Percentiles rank a stretch among this genome's conserved stretches.
These are phyloP conservation scores for Anas capensis DNA, from an alignment of 2,797 vertebrate genomes.

Conservation along the genomic window DNA sequence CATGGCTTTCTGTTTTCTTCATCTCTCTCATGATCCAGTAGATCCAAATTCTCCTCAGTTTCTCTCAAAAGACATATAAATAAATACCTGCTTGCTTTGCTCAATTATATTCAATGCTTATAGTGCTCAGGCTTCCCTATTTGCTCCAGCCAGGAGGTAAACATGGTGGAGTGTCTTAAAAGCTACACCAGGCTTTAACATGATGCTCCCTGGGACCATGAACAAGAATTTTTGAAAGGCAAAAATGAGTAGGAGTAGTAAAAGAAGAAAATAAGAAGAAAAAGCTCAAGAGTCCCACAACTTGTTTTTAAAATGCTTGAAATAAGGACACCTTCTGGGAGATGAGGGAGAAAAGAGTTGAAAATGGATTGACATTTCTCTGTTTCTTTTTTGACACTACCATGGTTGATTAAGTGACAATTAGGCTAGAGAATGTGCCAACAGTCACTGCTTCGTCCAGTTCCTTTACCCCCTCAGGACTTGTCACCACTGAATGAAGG, in stretches of 20 bases:
- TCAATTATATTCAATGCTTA: neutral
- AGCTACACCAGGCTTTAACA: neutral
- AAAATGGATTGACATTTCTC: slow-evolving; percentile 52
- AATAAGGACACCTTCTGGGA: neutral
- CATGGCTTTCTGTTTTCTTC: neutral
- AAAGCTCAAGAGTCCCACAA: neutral
- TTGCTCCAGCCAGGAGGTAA: neutral
- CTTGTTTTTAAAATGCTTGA: neutral
- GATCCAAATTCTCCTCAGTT: neutral
- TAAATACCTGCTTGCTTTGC: neutral
- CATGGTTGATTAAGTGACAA: slow-evolving; percentile 58
- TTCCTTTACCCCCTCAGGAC: slow-evolving; percentile 51
- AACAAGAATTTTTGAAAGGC: neutral
- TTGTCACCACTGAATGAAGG: slow-evolving; percentile 44
- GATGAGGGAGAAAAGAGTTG: neutral
- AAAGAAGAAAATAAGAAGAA: neutral
- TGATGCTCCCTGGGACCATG: neutral
- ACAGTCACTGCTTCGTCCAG: neutral
- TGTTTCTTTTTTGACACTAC: slow-evolving; percentile 28
- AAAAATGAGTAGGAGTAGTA: neutral
- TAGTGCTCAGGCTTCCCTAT: neutral
- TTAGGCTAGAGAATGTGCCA: neutral
- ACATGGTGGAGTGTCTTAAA: neutral
- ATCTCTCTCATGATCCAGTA: neutral
- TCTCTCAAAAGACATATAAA: neutral